Conservation (phyloP, 2,113 vertebrate genomes). For the Rhinolophus sinicus region DNA sequence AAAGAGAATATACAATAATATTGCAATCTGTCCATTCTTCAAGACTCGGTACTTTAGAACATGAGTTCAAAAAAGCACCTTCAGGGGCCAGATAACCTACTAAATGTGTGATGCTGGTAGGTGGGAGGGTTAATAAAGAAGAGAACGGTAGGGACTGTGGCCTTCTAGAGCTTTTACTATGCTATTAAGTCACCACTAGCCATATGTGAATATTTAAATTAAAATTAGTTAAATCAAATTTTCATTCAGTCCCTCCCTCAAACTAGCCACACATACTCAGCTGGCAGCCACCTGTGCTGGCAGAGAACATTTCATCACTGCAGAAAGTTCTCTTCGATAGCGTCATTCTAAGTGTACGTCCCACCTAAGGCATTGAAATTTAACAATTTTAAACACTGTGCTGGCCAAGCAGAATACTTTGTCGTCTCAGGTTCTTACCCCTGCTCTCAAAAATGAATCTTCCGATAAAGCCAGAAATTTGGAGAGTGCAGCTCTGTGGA, state of each 20-base stretch:
- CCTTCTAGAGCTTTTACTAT: background rate
- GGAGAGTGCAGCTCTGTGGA: background rate
- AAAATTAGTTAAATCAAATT: background rate
- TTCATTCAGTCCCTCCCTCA: background rate
- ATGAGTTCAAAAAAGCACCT: background rate
- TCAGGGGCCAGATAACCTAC: background rate
- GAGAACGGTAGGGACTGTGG: background rate
- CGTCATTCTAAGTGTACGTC: fast-evolving
- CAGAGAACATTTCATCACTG: background rate
- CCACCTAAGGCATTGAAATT: background rate
- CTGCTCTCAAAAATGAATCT: background rate
- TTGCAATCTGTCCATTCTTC: background rate
- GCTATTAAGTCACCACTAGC: background rate
- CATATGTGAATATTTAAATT: background rate
- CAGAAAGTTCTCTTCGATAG: background rate
- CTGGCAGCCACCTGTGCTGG: background rate
- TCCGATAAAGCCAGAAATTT: background rate
- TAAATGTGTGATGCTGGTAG: background rate
- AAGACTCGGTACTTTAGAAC: background rate
- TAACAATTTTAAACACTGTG: background rate
- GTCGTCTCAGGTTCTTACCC: background rate
- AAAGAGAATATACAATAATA: background rate
- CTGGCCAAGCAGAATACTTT: background rate
- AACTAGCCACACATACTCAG: background rate
- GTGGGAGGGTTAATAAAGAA: background rate